Evolutionary conservation across 1,140 invertebrate genomes (phyloP).

Genomic region (Drosophila pandora): DNA sequence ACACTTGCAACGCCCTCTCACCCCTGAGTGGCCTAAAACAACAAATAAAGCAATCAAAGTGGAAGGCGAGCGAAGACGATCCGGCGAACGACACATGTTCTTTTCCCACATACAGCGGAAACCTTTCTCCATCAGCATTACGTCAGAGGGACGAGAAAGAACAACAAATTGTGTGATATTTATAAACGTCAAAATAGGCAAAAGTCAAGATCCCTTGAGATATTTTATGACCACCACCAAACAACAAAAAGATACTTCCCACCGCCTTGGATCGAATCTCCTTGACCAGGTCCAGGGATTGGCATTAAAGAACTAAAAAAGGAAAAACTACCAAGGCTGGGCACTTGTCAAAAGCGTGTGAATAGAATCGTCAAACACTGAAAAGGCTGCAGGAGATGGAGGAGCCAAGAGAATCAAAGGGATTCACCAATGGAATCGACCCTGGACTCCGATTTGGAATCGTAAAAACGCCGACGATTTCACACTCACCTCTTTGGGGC

Average conservation of each 20-base stretch:
- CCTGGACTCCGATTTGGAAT: constrained; percentile 23
- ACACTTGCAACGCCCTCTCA: constrained; percentile 72
- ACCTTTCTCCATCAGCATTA: constrained; percentile 81
- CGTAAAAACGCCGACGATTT: constrained; percentile 73
- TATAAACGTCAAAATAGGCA: constrained; percentile 83
- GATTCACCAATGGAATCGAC: constrained; percentile 16
- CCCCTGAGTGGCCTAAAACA: constrained; percentile 65
- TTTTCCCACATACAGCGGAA: constrained; percentile 57
- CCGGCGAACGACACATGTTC: constrained; percentile 62
- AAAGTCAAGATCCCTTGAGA: constrained; percentile 58
- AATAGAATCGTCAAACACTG: constrained; percentile 79
- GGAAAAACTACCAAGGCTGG: constrained; percentile 5
- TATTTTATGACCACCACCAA: constrained; percentile 65
- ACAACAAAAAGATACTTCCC: constrained; percentile 22
- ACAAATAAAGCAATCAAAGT: constrained; percentile 82
- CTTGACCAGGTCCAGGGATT: constrained; percentile 18
- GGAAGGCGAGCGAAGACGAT: constrained; percentile 12
- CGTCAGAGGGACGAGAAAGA: constrained; percentile 56
- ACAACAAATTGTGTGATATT: constrained; percentile 77
- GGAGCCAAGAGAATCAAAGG: constrained; percentile 57
- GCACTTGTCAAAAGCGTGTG: constrained; percentile 72
- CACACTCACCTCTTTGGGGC: constrained; percentile 62
- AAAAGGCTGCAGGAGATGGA: constrained; percentile 1
- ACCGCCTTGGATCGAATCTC: constrained; percentile 20
- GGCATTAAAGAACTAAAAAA: background rate